Base-by-base conservation (phyloP, 37 sponge, comb jelly and placozoan genomes). In the Spongilla lacustris region DNA sequence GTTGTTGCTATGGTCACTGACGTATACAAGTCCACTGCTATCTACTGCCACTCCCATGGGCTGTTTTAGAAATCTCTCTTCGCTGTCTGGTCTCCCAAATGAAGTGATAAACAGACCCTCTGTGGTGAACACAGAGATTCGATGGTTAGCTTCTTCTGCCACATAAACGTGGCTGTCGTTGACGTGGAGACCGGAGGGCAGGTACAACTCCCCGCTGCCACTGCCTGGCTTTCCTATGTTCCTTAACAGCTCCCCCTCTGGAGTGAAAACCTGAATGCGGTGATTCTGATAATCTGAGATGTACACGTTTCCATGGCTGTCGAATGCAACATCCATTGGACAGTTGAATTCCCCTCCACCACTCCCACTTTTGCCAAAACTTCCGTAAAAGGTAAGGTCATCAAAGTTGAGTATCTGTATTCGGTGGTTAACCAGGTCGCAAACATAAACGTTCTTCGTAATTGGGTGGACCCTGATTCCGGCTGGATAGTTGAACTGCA, bases 231-330 rank as follows among this genome's bases (percentile, higher is more conserved):
- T 30, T 23, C 81, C 81, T 74, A 87, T 73, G 68, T 75, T 23
- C 74, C 82, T 73, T 68, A 81, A 6, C 27, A 79, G 79, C 27
- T 74, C 14, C 33, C 87, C 87, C 58, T 84, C 74, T 3, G 36
- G 31, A 19, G 77, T 84, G 83, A 89, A 93, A 13, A 89, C 83
- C 76, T 93, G 93, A 21, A 93, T 72, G 1, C 89, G 38, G 78
- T 86, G 68, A 49, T 84, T 89, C 30, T 73, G 29, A 12, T 26
- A 73, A 28, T 93, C 93, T 14, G 89, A 36, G 13, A 93, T 84
- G 46, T 83, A 93, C 83, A 86, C 79, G 48, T 82, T 83, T 2
- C 82, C 86, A 36, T 79, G 75, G 23, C 66, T 73, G 74, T 89
- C 89, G n/a, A 86, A 81, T 14, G 82, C 83, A 24, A 89, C 71